Percentiles rank a stretch among this genome's conserved stretches.
phyloP scores from a whole-genome alignment of 2,888 invertebrate species.

The Koerneria pararmatus region DNA sequence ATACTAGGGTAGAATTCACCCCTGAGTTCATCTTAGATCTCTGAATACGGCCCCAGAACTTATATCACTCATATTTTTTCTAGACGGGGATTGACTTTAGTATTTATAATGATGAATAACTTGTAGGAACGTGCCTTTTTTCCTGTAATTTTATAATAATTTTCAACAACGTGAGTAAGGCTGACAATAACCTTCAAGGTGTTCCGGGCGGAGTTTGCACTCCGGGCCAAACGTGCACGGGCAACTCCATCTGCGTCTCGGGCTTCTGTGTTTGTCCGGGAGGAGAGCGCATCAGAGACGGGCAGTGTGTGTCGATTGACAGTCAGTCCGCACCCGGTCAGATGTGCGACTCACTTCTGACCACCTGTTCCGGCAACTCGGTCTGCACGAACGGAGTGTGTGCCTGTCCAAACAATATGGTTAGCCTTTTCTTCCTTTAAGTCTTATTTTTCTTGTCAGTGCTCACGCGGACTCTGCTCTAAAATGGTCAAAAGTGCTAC shows the following conservation, averaged over 20 bases:
- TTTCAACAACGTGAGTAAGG: too few species aligned
- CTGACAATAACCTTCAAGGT: slow-evolving; percentile 29
- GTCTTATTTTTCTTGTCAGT: background rate
- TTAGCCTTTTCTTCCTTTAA: background rate
- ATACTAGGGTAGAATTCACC: too few species aligned
- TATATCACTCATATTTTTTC: too few species aligned
- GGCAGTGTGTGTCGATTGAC: slow-evolving; percentile 31
- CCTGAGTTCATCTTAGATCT: too few species aligned
- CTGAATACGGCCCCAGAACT: too few species aligned
- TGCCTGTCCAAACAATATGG: slow-evolving; percentile 34
- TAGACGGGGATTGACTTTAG: too few species aligned
- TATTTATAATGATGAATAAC: too few species aligned
- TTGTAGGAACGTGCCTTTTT: too few species aligned
- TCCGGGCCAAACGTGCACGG: slow-evolving; percentile 40
- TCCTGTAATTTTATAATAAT: too few species aligned
- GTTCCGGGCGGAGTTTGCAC: slow-evolving; percentile 46
- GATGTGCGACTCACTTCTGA: slow-evolving; percentile 43
- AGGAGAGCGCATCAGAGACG: slow-evolving; percentile 48
- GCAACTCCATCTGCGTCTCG: slow-evolving; percentile 56
- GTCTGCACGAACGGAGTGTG: slow-evolving; percentile 49
- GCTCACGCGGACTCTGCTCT: background rate
- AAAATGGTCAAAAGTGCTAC: too few species aligned
- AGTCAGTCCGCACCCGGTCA: slow-evolving; percentile 47
- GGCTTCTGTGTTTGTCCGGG: slow-evolving; percentile 56
- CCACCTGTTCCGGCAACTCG: slow-evolving; percentile 54